Conservation (phyloP, 1,140 invertebrate species). For the Diorhabda elongata region DNA sequence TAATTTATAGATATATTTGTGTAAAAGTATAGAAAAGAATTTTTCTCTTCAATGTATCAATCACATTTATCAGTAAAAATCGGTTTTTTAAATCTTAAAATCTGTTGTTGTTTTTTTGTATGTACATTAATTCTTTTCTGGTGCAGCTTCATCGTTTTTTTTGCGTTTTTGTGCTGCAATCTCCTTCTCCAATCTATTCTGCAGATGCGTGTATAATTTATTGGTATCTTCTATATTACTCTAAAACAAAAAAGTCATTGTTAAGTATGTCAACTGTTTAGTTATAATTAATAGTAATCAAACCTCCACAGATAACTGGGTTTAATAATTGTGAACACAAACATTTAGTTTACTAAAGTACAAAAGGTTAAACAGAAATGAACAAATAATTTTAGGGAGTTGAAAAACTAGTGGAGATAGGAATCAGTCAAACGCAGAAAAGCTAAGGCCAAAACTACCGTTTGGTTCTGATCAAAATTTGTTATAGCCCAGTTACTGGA, state of each 20-base stretch:
- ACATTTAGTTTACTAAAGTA: neutral
- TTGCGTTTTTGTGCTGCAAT: conserved; percentile 37
- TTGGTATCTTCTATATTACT: conserved; percentile 75
- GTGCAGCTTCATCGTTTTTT: conserved; percentile 14
- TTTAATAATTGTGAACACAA: neutral
- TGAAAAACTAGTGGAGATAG: neutral
- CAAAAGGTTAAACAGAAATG: neutral
- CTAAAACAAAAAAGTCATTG: conserved; percentile 46
- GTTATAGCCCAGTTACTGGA: no score
- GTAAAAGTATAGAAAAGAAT: no score
- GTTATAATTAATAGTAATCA: neutral
- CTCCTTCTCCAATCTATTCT: conserved; percentile 59
- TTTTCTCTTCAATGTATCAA: no score
- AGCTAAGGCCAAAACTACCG: no score
- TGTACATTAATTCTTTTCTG: no score
- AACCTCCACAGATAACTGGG: neutral
- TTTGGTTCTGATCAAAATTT: no score
- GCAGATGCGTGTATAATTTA: conserved; percentile 66
- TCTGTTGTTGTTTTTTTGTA: no score
- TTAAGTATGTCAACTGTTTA: neutral
- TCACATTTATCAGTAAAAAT: no score
- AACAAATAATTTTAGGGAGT: neutral
- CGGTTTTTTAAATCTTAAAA: no score
- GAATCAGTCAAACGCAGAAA: no score
- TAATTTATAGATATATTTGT: no score